phyloP scores from a whole-genome alignment of 2,113 vertebrate genomes.

The Lophotis ruficrista region DNA sequence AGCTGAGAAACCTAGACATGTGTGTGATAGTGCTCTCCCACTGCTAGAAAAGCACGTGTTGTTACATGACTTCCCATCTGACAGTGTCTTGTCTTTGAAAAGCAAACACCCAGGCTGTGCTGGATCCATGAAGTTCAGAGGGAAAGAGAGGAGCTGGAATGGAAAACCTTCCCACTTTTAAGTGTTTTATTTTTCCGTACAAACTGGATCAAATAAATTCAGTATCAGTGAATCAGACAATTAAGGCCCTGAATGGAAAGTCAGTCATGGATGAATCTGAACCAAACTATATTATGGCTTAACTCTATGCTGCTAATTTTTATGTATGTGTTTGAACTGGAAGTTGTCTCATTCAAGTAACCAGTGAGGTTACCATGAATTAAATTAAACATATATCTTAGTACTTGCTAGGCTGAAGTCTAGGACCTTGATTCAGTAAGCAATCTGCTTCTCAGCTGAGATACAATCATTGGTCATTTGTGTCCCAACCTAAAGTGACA shows the following conservation, averaged over 20 bases:
- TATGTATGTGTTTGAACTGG: not conserved
- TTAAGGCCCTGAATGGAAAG: not conserved
- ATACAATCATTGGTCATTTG: not conserved
- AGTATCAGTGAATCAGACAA: not conserved
- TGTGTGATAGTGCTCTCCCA: not conserved
- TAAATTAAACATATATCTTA: not conserved
- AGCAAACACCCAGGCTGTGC: not conserved
- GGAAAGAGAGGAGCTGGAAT: not conserved
- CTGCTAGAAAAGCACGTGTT: not conserved
- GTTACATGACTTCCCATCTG: not conserved
- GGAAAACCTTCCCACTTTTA: not conserved
- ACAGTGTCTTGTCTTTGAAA: not conserved
- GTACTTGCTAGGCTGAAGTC: not conserved
- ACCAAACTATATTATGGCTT: not conserved
- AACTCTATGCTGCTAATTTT: not conserved
- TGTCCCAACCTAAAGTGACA: not conserved
- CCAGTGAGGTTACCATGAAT: not conserved
- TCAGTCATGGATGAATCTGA: not conserved
- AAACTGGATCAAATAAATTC: not conserved
- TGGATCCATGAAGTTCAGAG: not conserved
- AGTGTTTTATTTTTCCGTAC: not conserved
- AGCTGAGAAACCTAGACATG: not conserved
- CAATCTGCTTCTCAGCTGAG: not conserved
- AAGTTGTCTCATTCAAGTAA: not conserved
- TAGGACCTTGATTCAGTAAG: not conserved